phyloP scores from a whole-genome alignment of 92 coral and sea anemone species.

The Umimayanthus kanabou region DNA sequence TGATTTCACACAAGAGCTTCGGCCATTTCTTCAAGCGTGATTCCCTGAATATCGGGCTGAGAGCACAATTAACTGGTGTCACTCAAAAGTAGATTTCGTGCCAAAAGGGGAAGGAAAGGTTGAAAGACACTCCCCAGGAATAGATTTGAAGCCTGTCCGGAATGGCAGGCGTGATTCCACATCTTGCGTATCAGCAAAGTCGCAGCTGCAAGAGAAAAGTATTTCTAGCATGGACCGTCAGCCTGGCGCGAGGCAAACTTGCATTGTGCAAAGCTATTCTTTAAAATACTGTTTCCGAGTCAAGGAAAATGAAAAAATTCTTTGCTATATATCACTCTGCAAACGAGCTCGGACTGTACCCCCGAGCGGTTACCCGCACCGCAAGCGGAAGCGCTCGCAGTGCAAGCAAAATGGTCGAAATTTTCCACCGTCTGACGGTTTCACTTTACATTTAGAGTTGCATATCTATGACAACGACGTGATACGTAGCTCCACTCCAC shows the following conservation, averaged over 20 bases:
- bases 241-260: conserved; percentile 20
- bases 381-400: conserved; percentile 39
- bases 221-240: not conserved
- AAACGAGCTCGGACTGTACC: conserved; percentile 28
- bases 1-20: not conserved
- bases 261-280: conserved; percentile 2
- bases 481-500: not conserved
- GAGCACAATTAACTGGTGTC: conserved; percentile 30
- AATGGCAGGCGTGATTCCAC: conserved; percentile 23
- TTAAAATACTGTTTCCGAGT: not conserved
- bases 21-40: conserved; percentile 13
- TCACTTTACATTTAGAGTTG: conserved; percentile 19
- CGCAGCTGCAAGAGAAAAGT: not conserved
- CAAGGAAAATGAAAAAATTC: conserved; percentile 2
- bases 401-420: conserved; percentile 32
- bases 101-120: conserved; percentile 40
- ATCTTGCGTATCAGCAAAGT: not conserved
- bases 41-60: conserved; percentile 17
- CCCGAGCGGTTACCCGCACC: conserved; percentile 34
- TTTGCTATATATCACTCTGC: conserved; percentile 34
- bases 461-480: conserved; percentile 38
- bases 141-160: conserved; percentile 28
- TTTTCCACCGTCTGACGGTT: conserved; percentile 24
- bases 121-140: conserved; percentile 46
- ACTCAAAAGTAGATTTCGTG: conserved; percentile 38